These are phyloP conservation scores for Nomada flava DNA, from an alignment of 2,888 invertebrate genomes.

Conservation along the genomic window DNA sequence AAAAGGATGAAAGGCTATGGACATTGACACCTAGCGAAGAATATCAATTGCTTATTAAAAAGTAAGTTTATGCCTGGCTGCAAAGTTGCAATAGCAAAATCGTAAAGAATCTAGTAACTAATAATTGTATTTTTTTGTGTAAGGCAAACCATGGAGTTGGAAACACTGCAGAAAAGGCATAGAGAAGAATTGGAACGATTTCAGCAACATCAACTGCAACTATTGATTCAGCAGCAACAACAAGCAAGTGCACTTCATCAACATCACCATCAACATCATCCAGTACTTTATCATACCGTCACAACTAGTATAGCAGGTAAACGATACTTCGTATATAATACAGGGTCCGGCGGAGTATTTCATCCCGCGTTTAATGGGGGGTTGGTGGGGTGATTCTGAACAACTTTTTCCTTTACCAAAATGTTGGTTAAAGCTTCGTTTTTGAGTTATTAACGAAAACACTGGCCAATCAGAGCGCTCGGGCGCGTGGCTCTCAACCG, in stretches of 20 bases:
- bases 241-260: slow-evolving; percentile 82
- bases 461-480: too few species aligned
- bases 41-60: slow-evolving; percentile 82
- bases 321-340: slow-evolving; percentile 21
- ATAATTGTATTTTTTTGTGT: slow-evolving; percentile 7
- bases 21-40: slow-evolving; percentile 82
- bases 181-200: slow-evolving; percentile 82
- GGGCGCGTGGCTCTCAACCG: too few species aligned
- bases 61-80: slow-evolving; percentile 66
- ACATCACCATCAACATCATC: slow-evolving; percentile 82
- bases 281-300: slow-evolving; percentile 81
- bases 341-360: too few species aligned
- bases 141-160: slow-evolving; percentile 84
- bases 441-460: too few species aligned
- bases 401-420: too few species aligned
- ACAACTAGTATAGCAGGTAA: slow-evolving; percentile 78
- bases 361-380: too few species aligned
- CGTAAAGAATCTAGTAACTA: neutral
- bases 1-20: slow-evolving; percentile 80
- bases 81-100: neutral
- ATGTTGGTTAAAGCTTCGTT: too few species aligned
- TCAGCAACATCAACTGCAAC: slow-evolving; percentile 82
- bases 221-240: slow-evolving; percentile 82
- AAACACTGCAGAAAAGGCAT: slow-evolving; percentile 84
- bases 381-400: too few species aligned